A percentile compares a stretch with the other conserved stretches of the same genome.
Evolutionary conservation across 2,797 vertebrate genomes (phyloP).

Genomic region (Neomorphus geoffroyi): DNA sequence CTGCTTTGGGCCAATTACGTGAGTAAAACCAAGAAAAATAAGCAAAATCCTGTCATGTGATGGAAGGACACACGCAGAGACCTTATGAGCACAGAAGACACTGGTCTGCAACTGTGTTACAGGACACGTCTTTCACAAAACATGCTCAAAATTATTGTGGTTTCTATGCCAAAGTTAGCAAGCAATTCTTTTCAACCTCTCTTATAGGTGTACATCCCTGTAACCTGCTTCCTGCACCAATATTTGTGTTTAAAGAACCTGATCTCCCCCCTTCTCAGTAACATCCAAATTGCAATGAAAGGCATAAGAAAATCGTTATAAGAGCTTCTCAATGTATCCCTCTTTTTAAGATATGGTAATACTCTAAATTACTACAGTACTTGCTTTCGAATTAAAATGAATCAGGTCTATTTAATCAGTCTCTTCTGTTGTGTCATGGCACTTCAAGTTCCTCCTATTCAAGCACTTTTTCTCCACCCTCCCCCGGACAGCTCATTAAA

Average conservation of each 20-base stretch:
- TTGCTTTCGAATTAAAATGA: not conserved
- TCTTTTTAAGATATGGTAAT: not conserved
- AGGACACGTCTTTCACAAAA: not conserved
- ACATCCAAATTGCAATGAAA: not conserved
- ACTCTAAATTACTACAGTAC: fast-evolving
- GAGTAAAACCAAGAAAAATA: not conserved
- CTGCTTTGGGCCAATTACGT: not conserved
- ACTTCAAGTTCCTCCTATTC: not conserved
- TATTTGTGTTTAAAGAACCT: not conserved
- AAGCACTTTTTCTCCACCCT: not conserved
- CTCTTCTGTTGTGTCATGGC: not conserved
- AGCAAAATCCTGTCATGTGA: not conserved
- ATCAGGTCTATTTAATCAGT: not conserved
- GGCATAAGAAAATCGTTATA: not conserved
- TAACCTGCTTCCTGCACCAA: not conserved
- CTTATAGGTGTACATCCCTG: not conserved
- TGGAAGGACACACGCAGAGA: not conserved
- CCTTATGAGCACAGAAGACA: not conserved
- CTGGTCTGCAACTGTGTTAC: not conserved
- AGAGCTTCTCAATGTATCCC: not conserved
- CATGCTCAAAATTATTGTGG: not conserved
- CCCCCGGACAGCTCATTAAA: not conserved
- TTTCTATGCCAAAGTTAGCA: not conserved
- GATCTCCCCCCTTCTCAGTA: fast-evolving
- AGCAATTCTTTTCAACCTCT: not conserved